Evolutionary conservation across 23 tunicate genomes (phyloP).

Genomic region (Ascidia mentula): DNA sequence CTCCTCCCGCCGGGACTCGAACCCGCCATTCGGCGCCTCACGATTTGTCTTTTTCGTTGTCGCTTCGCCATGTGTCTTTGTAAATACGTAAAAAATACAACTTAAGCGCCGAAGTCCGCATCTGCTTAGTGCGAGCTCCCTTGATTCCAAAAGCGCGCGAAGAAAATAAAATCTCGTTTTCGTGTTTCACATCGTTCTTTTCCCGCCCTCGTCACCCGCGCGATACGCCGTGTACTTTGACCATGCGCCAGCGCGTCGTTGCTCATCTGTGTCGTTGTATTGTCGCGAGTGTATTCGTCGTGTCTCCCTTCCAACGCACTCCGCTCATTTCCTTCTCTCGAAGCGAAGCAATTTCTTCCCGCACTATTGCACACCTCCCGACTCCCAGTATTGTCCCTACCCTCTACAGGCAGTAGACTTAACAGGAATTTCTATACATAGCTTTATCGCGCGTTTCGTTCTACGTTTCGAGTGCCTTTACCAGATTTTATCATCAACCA

Average conservation of each 20-base stretch:
- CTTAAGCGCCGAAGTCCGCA: background rate
- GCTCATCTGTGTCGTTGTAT: background rate
- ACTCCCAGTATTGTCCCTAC: conserved; percentile 6
- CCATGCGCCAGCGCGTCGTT: background rate
- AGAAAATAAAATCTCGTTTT: background rate
- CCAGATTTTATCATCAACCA: background rate
- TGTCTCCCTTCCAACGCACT: background rate
- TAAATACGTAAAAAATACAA: background rate
- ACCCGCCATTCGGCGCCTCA: too few species aligned
- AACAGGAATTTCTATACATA: background rate
- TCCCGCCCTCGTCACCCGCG: background rate
- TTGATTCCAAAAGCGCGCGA: background rate
- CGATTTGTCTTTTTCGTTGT: too few species aligned
- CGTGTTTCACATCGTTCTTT: background rate
- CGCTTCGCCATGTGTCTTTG: background rate
- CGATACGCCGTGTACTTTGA: background rate
- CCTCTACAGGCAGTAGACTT: background rate
- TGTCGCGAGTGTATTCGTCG: background rate
- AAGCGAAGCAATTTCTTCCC: background rate
- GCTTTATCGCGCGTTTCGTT: background rate
- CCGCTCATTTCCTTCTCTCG: background rate
- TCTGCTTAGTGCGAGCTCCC: background rate
- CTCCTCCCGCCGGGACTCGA: too few species aligned
- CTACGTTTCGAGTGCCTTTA: background rate
- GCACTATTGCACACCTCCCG: background rate